Conservation (phyloP, 92 coral and sea anemone genomes). For the Parazoanthus atlanticus region DNA sequence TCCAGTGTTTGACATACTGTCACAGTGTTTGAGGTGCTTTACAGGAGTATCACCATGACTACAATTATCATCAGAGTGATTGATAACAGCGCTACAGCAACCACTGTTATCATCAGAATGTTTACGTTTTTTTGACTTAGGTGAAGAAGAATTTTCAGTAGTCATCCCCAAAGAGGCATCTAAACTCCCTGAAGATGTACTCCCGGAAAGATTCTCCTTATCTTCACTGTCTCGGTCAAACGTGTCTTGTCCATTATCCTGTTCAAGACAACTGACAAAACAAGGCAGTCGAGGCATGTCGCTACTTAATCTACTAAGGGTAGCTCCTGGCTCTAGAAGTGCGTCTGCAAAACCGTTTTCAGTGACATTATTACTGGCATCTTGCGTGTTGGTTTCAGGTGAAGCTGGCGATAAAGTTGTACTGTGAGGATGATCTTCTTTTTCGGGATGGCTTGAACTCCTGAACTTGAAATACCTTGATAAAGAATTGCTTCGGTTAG, state of each 20-base stretch:
- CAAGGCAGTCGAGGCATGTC: constrained; percentile 31
- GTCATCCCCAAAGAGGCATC: neutral
- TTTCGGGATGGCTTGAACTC: neutral
- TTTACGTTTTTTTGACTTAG: constrained; percentile 22
- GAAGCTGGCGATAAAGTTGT: neutral
- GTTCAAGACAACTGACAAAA: constrained; percentile 2
- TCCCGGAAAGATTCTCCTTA: constrained; percentile 3
- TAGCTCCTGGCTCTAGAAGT: neutral
- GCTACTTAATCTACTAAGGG: neutral
- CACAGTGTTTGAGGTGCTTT: neutral
- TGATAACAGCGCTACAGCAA: neutral
- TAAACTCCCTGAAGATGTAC: constrained; percentile 18
- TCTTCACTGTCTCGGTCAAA: neutral
- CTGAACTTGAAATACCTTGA: constrained; percentile 35
- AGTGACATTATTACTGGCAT: neutral
- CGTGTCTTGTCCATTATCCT: neutral
- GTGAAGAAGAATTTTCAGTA: neutral
- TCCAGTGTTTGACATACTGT: neutral
- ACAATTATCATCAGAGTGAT: constrained; percentile 6
- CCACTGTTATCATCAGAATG: neutral
- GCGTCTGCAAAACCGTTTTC: neutral
- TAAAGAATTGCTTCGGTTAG: neutral
- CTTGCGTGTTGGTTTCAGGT: neutral
- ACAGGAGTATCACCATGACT: neutral
- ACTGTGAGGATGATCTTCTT: neutral